Base-by-base conservation (phyloP, 2,888 invertebrate genomes). In the Pristionchus entomophagus region DNA sequence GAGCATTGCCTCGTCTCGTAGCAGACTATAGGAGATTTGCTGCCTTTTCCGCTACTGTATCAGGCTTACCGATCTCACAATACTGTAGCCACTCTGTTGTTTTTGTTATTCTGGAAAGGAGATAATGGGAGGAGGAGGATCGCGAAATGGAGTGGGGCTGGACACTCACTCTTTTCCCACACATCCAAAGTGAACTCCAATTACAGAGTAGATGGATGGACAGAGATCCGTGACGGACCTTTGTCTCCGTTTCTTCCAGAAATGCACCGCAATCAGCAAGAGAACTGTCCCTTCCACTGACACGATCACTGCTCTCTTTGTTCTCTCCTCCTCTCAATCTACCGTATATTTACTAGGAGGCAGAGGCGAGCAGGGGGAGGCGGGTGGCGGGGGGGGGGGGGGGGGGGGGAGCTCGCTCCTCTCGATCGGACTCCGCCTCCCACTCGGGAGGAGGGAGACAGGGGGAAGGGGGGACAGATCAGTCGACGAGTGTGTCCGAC, bases 111-210 rank as follows among this genome's bases (percentile, higher is more conserved):
- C 73, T 38, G 62, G 62, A 26, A 19, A 38, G 38, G 26, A 35
- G 73, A 73, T 73, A 45, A 73, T 73, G 73, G 65, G 73, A 41
- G 65, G 65, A 38, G 65, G n/a, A 19, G 73, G 26, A 41, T 45
- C 41, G n/a, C n/a, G 41, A 41, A 41, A 73, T 73, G 73, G 73
- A 45, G 29, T 22, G 26, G 65, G 32, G 65, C 10, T 6, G 32
- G 32, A n/a, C n/a, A n/a, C 41, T 26, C 56, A 35, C 41, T 73
- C 69, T 22, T 22, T 56, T 22, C 22, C n/a, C 56, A 17, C 56
- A 56, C 56, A 56, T 56, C 56, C 56, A 56, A 17, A 56, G 73
- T 41, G 73, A 73, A 73, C 73, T 73, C 73, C 73, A 73, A 73
- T 73, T 73, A 73, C 73, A 8, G 41, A 26, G 12, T 14, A 32